Percentiles rank a stretch among this genome's conserved stretches.
Conservation (phyloP, 2,113 vertebrate genomes). For the Dendrocopos noguchii region DNA sequence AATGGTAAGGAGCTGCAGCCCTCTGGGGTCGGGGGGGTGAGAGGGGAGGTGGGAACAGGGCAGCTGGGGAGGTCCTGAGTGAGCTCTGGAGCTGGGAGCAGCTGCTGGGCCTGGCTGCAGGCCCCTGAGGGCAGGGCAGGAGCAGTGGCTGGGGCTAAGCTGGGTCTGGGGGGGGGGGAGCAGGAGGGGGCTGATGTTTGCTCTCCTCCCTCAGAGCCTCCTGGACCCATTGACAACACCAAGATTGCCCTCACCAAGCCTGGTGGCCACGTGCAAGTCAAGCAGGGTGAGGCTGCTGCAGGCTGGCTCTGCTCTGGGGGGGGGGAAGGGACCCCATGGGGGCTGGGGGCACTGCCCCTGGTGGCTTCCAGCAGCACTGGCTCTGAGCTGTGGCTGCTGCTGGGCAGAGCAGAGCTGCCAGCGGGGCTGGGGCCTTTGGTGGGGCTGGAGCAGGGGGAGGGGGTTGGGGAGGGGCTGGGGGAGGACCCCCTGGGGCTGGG, state of each 20-base stretch:
- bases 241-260: conserved; percentile 90
- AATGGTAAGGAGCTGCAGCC: conserved; percentile 77
- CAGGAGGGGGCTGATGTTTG: neutral
- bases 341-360: fast-evolving
- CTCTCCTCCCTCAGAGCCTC: conserved; percentile 83
- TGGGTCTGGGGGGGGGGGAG: neutral
- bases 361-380: neutral
- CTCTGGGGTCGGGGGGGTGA: neutral
- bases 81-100: neutral
- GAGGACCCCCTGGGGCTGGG: fast-evolving
- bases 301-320: neutral
- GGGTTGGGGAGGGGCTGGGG: neutral
- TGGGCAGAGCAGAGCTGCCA: neutral
- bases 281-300: conserved; percentile 82
- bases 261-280: conserved; percentile 92
- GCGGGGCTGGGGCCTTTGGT: fast-evolving
- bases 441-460: neutral
- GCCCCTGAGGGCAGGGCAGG: neutral
- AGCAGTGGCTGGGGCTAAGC: neutral
- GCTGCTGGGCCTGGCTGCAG: neutral
- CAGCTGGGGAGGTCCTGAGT: neutral
- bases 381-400: neutral
- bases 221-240: conserved; percentile 95
- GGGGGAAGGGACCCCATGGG: neutral
- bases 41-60: fast-evolving